These are phyloP conservation scores for Diorhabda carinulata DNA, from an alignment of 1,140 invertebrate genomes.

Conservation along the genomic window DNA sequence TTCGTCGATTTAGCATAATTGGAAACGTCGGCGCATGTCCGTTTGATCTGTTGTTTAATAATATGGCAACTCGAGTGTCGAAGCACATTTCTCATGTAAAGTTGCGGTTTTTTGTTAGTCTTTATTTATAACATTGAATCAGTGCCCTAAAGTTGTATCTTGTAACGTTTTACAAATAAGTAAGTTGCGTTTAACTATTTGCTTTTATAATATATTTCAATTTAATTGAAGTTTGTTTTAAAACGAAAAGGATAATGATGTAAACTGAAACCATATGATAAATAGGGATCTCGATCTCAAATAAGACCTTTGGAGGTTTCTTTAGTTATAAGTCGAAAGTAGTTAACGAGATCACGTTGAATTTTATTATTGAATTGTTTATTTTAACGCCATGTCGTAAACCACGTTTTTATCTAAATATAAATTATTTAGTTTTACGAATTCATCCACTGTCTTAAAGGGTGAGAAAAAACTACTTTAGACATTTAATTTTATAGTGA, in stretches of 20 bases:
- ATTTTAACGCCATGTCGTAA: too few species aligned
- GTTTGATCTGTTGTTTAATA: background rate
- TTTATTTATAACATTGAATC: background rate
- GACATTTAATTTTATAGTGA: too few species aligned
- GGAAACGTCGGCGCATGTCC: background rate
- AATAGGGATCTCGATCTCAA: background rate
- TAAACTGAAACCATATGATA: background rate
- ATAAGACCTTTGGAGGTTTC: background rate
- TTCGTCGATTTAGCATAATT: background rate
- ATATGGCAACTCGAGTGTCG: background rate
- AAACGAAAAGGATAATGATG: background rate
- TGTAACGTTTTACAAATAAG: background rate
- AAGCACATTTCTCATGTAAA: slow-evolving; percentile 1
- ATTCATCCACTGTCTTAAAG: too few species aligned
- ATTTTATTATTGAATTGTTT: too few species aligned
- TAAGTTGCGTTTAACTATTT: background rate
- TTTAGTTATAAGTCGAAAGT: background rate
- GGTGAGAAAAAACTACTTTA: too few species aligned
- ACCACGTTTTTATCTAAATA: too few species aligned
- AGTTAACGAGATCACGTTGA: too few species aligned
- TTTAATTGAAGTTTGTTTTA: background rate
- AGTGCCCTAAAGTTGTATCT: background rate
- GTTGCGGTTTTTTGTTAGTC: background rate
- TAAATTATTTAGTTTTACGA: too few species aligned
- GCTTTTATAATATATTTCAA: background rate